Base-by-base conservation (phyloP, 2,888 invertebrate species). In the Zeuzera pyrina region DNA sequence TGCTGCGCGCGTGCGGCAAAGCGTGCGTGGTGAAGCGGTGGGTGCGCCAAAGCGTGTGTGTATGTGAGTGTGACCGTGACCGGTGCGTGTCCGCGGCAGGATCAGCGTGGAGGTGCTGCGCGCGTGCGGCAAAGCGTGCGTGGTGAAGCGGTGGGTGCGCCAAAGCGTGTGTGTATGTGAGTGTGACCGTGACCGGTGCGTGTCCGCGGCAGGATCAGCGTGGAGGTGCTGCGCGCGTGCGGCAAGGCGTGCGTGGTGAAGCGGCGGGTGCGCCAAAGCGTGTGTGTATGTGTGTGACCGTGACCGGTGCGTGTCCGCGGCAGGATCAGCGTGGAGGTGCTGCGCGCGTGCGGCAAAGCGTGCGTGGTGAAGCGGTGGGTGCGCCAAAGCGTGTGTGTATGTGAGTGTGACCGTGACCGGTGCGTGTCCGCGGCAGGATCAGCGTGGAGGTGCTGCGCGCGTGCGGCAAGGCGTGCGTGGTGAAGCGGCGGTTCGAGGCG, bases 231-330 rank as follows among this genome's bases (percentile, higher is more conserved):
- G 22, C 87, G 95, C 29, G 92, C 94, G 59, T 92, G 94, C 49
- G 91, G 94, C 39, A 95, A 94, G 68, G 90, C 94, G 11, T 95
- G 95, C 78, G 94, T 95, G 25, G 90, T 95, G 27, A 95, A 95
- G 83, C 86, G 95, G 23, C 89, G 92, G 51, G 95, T 95, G 73
- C 77, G 85, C 19, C 88, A 89, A 55, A 96, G 95, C 14, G 93
- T n/a, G n/a, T n/a, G n/a, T n/a, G n/a, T n/a, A n/a, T n/a, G n/a
- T n/a, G n/a, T n/a, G n/a, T n/a, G n/a, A n/a, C n/a, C n/a, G n/a
- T n/a, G n/a, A n/a, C n/a, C n/a, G n/a, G n/a, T n/a, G n/a, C n/a
- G n/a, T n/a, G n/a, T n/a, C n/a, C n/a, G n/a, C n/a, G n/a, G n/a
- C 54, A 89, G 90, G 63, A 86, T 91, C 38, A 86, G 88, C 19